phyloP scores from a whole-genome alignment of 1,140 invertebrate species.

The Nasonia giraulti region DNA sequence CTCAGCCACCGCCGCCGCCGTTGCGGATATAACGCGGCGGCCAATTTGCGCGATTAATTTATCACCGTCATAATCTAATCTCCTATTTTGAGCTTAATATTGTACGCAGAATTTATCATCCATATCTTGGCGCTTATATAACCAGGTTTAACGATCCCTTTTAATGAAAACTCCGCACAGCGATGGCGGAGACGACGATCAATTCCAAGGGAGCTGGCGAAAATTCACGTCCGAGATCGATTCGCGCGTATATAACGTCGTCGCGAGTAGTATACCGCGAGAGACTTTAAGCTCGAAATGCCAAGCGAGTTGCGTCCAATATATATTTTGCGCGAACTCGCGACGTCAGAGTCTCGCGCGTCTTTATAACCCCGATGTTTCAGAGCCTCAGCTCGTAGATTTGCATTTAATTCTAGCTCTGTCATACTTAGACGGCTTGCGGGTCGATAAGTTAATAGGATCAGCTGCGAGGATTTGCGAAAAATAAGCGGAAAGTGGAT shows the following conservation, averaged over 20 bases:
- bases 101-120: not conserved
- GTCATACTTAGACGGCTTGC: not conserved
- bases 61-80: not conserved
- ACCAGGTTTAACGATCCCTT: no score
- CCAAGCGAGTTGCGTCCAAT: no score
- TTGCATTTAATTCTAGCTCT: constrained; percentile 7
- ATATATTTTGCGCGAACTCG: not conserved
- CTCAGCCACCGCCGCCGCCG: not conserved
- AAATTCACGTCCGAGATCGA: not conserved
- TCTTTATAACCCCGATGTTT: not conserved
- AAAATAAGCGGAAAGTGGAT: not conserved
- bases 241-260: not conserved
- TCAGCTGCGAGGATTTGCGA: not conserved
- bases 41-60: not conserved
- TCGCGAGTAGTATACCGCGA: not conserved
- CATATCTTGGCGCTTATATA: no score
- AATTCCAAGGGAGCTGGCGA: not conserved
- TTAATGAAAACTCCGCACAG: no score
- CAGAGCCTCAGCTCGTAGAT: not conserved
- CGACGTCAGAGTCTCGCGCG: not conserved
- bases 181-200: not conserved
- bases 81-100: not conserved
- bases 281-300: no score
- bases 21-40: not conserved
- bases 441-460: constrained; percentile 14